Evolutionary conservation across 2,888 invertebrate species (phyloP), one percentile per base, ranked within the genome.

Genomic region (Eupsilia transversa): DNA sequence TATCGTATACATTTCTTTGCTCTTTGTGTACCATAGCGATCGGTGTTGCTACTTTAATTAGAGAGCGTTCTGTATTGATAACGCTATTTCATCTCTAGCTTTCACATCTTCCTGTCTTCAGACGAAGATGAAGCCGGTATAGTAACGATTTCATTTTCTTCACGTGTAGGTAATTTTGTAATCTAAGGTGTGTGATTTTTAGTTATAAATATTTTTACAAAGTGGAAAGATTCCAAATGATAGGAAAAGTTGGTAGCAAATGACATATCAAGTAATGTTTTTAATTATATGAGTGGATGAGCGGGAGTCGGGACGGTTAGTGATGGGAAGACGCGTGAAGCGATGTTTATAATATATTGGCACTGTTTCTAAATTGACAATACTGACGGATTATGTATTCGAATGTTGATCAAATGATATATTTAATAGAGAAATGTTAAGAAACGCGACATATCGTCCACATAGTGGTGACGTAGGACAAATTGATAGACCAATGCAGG

Each of bases 231-330:
- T 96, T 96, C 96, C 96, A 96, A 96, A 96, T 95, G 91, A 87
- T 92, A 91, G 92, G 86, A 87, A 90, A 90, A 87, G 92, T 90
- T 88, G 94, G 93, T 95, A 96, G 95, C 92, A 94, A 95, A 95
- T 96, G 92, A 96, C 96, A 96, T 96, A 96, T 96, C 96, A 96
- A 91, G 93, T 94, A 94, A 94, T 93, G 94, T 94, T 95, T 95
- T 90, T 91, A 89, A 94, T 93, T 93, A 93, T 90, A 91, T 90
- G 90, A 91, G 89, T 87, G 87, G 86, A 86, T 87, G 90, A 74
- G 89, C 63, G n/a, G 60, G 60, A 74, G 68, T 83, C 79, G 80
- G 88, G 88, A 90, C 89, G 95, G 95, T 95, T 95, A 96, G 93
- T 93, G 93, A 94, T 88, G 91, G 90, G 88, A 86, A 86, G 91